Evolutionary conservation across 2,888 invertebrate species (phyloP).

Genomic region (Unio delphinus): DNA sequence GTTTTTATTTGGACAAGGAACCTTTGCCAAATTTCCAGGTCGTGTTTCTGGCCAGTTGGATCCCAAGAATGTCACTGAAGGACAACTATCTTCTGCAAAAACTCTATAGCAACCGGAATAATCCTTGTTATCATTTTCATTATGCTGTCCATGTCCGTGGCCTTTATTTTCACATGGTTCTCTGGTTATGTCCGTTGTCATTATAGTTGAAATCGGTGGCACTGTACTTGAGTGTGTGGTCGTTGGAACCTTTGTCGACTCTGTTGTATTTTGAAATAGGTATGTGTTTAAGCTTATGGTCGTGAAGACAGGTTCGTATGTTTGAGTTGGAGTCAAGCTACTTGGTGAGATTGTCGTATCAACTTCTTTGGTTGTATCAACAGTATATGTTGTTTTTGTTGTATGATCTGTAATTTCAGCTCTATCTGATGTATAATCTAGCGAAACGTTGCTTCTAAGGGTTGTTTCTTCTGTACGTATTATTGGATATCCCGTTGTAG

Average conservation of each 20-base stretch:
- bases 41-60: conserved; percentile 34
- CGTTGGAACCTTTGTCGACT: conserved; percentile 3
- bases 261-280: neutral
- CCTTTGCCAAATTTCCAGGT: too few relatives aligned
- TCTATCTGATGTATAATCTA: too few relatives aligned
- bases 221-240: conserved; percentile 7
- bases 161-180: neutral
- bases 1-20: too few relatives aligned
- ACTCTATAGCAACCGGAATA: conserved; percentile 31
- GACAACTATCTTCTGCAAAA: conserved; percentile 32
- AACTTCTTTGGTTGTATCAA: too few relatives aligned
- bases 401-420: too few relatives aligned
- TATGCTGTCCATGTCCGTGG: neutral
- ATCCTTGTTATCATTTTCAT: neutral
- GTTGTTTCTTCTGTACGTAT: too few relatives aligned
- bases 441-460: too few relatives aligned
- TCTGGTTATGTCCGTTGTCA: neutral
- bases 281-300: neutral
- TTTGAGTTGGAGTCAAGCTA: too few relatives aligned
- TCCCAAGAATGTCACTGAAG: conserved; percentile 30
- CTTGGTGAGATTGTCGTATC: too few relatives aligned
- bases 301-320: too few relatives aligned
- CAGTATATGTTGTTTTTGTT: too few relatives aligned
- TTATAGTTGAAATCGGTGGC: neutral
- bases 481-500: too few relatives aligned